These are phyloP conservation scores for Trissoscelio sp. DNA, from an alignment of 2,888 invertebrate genomes.

Conservation along the genomic window DNA sequence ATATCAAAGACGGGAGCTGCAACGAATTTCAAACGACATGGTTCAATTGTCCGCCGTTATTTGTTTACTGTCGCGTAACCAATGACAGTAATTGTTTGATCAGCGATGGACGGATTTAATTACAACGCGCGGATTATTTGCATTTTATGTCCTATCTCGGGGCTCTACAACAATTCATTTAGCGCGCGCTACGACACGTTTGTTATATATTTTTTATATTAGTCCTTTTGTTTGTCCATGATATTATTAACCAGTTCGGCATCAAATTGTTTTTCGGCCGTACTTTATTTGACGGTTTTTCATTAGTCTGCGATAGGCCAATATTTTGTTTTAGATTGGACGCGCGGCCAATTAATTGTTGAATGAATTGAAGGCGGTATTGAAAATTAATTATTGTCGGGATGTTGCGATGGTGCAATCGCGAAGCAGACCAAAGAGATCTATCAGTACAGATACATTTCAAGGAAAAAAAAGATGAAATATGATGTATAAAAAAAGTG, in stretches of 20 bases:
- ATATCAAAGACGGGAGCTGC: constrained; percentile 61
- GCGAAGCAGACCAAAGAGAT: neutral
- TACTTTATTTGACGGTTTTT: constrained; percentile 33
- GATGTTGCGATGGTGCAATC: neutral
- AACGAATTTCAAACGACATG: constrained; percentile 63
- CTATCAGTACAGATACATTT: too few relatives aligned
- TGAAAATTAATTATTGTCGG: constrained; percentile 32
- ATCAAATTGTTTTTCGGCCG: constrained; percentile 33
- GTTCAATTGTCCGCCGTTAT: constrained; percentile 64
- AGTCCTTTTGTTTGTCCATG: constrained; percentile 27
- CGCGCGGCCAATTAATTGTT: constrained; percentile 16
- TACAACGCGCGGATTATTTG: constrained; percentile 51
- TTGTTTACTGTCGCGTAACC: constrained; percentile 61
- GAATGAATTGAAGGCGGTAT: constrained; percentile 19
- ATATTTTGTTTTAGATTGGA: constrained; percentile 35
- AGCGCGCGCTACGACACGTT: neutral
- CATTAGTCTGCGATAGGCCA: constrained; percentile 32
- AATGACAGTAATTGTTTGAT: constrained; percentile 54
- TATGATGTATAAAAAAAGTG: too few relatives aligned
- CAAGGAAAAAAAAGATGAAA: too few relatives aligned
- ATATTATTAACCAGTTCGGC: constrained; percentile 19
- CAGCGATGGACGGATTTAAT: constrained; percentile 59
- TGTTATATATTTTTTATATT: constrained; percentile 40
- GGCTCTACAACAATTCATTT: constrained; percentile 49
- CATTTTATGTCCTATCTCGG: constrained; percentile 46